These are phyloP conservation scores for Lytechinus pictus DNA, from an alignment of 35 echinoderm and acorn worm species.

Conservation along the genomic window DNA sequence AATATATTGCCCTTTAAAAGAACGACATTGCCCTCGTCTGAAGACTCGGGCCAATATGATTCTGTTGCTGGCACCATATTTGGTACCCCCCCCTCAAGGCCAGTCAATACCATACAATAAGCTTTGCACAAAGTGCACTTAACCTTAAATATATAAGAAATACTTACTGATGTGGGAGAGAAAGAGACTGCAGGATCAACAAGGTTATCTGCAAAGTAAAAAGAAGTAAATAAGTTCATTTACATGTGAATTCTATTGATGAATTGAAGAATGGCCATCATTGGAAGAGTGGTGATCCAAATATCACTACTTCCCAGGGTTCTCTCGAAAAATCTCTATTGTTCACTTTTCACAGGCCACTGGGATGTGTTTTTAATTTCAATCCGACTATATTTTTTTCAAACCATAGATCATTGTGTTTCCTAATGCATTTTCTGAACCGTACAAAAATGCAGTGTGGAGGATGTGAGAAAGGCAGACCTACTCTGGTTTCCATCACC, in stretches of 20 bases:
- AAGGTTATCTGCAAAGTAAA: not conserved
- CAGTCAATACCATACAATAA: no score
- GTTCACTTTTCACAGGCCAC: not conserved
- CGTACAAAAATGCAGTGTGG: not conserved
- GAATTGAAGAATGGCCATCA: no score
- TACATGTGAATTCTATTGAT: not conserved
- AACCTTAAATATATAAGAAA: not conserved
- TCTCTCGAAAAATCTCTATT: no score
- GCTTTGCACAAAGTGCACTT: not conserved
- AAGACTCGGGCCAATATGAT: no score
- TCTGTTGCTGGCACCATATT: no score
- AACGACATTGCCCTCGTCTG: no score
- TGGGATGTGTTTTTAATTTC: not conserved
- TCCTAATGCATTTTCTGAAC: not conserved
- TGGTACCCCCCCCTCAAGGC: no score
- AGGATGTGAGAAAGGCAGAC: not conserved
- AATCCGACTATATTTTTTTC: not conserved
- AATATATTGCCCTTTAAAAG: no score
- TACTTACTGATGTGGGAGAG: conserved; percentile 23
- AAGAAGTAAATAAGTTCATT: not conserved
- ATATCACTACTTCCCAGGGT: no score
- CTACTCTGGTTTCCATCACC: not conserved
- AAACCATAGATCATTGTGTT: not conserved
- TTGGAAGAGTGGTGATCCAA: no score
- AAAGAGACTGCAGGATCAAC: not conserved